A percentile compares a stretch with the other conserved stretches of the same genome.
Evolutionary conservation across 2,888 invertebrate genomes (phyloP).

Genomic region (Flabesymbios commensalis): DNA sequence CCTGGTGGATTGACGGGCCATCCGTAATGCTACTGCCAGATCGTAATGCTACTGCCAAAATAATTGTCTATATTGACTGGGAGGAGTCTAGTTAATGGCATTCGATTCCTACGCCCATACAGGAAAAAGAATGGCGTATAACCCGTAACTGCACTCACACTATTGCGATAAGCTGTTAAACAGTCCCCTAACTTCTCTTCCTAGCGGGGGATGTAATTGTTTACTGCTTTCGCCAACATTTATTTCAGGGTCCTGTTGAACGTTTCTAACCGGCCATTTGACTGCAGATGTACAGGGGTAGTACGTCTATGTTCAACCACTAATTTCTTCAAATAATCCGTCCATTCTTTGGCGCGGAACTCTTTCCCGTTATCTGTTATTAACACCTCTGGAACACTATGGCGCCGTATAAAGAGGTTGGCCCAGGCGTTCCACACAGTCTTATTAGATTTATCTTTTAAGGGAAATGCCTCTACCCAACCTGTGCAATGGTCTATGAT

Average conservation of each 20-base stretch:
- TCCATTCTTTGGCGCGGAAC: not conserved
- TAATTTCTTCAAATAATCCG: not conserved
- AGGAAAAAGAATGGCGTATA: constrained; percentile 14
- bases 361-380: constrained; percentile 6
- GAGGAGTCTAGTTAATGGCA: constrained; percentile 5
- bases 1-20: too few relatives aligned
- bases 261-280: constrained; percentile 7
- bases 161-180: constrained; percentile 8
- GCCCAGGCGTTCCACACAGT: constrained; percentile 4
- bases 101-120: constrained; percentile 2
- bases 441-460: constrained; percentile 1
- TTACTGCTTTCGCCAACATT: constrained; percentile 8
- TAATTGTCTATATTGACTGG: not conserved
- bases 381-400: constrained; percentile 4
- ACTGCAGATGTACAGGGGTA: constrained; percentile 8
- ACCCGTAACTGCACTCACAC: not conserved
- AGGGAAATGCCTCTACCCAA: constrained; percentile 17
- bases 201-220: constrained; percentile 4
- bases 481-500: constrained; percentile 12
- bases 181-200: constrained; percentile 4
- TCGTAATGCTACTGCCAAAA: constrained; percentile 13
- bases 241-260: constrained; percentile 14
- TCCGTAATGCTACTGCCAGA: constrained; percentile 5
- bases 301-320: constrained; percentile 10
- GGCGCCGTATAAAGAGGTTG: constrained; percentile 1